Evolutionary conservation across 2,888 invertebrate species (phyloP).

Genomic region (Pharmacophagus antenor): DNA sequence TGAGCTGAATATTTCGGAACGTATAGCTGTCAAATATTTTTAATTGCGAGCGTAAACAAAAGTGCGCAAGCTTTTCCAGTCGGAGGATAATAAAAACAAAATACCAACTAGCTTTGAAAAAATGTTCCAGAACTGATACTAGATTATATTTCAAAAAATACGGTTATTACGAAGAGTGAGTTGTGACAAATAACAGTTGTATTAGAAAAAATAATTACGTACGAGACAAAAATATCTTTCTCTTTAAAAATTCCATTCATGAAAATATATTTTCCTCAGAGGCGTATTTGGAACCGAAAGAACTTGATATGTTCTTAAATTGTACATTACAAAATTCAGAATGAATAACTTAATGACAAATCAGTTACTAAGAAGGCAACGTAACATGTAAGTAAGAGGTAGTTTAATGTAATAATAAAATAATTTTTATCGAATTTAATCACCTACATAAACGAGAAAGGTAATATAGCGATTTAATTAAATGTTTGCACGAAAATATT

Average conservation of each 20-base stretch:
- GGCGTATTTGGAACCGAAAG: conserved; percentile 47
- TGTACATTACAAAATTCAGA: conserved; percentile 55
- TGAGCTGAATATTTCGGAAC: conserved; percentile 45
- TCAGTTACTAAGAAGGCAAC: background rate
- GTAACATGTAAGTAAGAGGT: conserved; percentile 51
- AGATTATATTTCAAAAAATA: background rate
- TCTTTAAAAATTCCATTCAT: conserved; percentile 46
- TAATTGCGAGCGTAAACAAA: conserved; percentile 5
- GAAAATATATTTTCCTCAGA: conserved; percentile 63
- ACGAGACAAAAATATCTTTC: conserved; percentile 50
- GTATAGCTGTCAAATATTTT: conserved; percentile 9
- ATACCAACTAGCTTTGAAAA: background rate
- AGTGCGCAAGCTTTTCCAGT: background rate
- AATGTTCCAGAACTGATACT: background rate
- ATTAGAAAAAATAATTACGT: conserved; percentile 40
- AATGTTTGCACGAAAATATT: conserved; percentile 53
- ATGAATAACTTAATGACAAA: conserved; percentile 7
- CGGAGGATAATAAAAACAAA: background rate
- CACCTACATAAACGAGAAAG: conserved; percentile 43
- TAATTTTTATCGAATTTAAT: conserved; percentile 35
- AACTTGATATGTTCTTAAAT: conserved; percentile 68
- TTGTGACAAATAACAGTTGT: background rate
- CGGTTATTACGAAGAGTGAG: too few species aligned
- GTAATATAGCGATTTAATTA: conserved; percentile 22
- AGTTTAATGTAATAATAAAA: conserved; percentile 45